Percentiles rank a stretch among this genome's conserved stretches.
Conservation (phyloP, 2,797 vertebrate genomes). For the Sebastiscus tertius region DNA sequence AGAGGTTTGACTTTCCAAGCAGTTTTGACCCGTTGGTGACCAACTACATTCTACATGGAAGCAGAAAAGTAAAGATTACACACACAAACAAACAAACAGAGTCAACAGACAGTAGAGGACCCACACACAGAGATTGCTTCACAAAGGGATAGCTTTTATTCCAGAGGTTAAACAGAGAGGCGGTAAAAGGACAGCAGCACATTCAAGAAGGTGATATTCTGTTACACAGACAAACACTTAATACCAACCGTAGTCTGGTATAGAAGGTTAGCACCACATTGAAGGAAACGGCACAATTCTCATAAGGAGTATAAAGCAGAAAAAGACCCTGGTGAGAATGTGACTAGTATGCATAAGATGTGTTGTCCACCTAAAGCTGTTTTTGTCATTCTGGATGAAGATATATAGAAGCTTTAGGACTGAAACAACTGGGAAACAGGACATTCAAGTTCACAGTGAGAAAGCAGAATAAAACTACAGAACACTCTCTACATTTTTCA, state of each 20-base stretch:
- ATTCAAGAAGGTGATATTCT: constrained; percentile 57
- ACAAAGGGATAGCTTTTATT: constrained; percentile 75
- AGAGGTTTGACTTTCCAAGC: neutral
- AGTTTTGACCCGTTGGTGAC: neutral
- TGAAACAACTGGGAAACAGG: constrained; percentile 22
- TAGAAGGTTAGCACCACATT: constrained; percentile 69
- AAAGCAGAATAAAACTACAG: constrained; percentile 37
- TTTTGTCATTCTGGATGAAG: constrained; percentile 17
- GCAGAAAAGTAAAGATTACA: neutral
- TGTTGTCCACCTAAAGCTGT: constrained; percentile 22
- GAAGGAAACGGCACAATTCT: constrained; percentile 57
- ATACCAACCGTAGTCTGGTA: constrained; percentile 32
- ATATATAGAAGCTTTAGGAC: neutral
- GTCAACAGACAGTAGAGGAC: constrained; percentile 52
- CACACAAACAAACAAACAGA: neutral
- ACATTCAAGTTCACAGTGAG: constrained; percentile 62
- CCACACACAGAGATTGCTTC: constrained; percentile 60
- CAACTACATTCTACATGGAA: neutral
- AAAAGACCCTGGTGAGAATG: constrained; percentile 43
- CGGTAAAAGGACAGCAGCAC: constrained; percentile 69
- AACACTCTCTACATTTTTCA: neutral
- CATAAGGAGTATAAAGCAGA: constrained; percentile 46
- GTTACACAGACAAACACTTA: constrained; percentile 62
- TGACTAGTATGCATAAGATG: constrained; percentile 39
- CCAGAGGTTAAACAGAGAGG: constrained; percentile 67